Percentiles rank a stretch among this genome's conserved stretches.
Conservation (phyloP, 2,888 invertebrate species). For the Eilema caniola region DNA sequence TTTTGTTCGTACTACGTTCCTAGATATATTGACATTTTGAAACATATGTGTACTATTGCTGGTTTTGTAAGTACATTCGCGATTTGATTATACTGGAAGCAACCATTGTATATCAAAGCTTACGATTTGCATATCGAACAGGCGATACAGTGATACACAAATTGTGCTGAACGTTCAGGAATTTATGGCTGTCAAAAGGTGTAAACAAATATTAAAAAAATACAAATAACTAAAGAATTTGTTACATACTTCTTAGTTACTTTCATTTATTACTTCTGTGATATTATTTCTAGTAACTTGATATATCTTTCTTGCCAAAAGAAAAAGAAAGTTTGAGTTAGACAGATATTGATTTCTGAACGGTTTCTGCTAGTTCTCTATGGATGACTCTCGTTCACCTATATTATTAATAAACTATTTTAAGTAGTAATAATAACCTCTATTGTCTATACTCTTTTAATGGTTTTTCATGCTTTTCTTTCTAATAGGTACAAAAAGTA, state of each 20-base stretch:
- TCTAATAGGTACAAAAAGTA: background rate
- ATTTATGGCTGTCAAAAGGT: slow-evolving; percentile 6
- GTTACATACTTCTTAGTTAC: too few species aligned
- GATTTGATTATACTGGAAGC: fast-evolving
- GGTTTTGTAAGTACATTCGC: background rate
- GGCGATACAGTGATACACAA: background rate
- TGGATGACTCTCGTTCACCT: background rate
- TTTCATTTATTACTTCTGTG: background rate
- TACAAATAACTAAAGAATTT: background rate
- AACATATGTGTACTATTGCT: slow-evolving; percentile 23
- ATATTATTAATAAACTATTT: too few species aligned
- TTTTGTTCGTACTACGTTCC: slow-evolving; percentile 26
- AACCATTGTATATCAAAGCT: slow-evolving; percentile 9
- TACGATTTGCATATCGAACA: background rate
- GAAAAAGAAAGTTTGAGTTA: too few species aligned
- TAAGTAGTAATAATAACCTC: too few species aligned
- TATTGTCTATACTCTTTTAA: too few species aligned
- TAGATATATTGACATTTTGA: background rate
- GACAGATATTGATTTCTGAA: background rate
- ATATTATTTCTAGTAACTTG: background rate
- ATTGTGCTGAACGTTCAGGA: slow-evolving; percentile 25
- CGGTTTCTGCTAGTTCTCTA: background rate
- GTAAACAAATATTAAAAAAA: background rate
- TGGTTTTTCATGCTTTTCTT: background rate
- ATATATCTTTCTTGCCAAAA: background rate